Percentiles rank a stretch among this genome's conserved stretches.
Conservation (phyloP, 2,113 vertebrate species). For the Paratilapia polleni region DNA sequence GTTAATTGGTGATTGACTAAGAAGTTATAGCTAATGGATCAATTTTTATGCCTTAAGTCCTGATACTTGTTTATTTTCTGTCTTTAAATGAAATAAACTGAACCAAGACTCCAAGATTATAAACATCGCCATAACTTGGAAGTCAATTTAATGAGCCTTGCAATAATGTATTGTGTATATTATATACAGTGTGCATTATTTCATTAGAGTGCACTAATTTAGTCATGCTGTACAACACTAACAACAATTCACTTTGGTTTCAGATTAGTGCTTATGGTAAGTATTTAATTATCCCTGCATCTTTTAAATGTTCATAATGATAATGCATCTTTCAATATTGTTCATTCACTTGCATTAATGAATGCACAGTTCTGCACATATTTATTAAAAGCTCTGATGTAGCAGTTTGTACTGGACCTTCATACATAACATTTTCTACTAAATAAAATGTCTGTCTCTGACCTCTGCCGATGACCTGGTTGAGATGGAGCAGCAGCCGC, state of each 20-base stretch:
- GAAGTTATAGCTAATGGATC: not conserved
- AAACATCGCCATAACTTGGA: not conserved
- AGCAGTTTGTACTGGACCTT: not conserved
- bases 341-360: not conserved
- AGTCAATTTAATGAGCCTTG: not conserved
- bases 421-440: not conserved
- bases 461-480: slow-evolving; percentile 97
- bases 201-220: not conserved
- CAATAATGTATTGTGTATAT: not conserved
- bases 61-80: not conserved
- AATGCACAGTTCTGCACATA: not conserved
- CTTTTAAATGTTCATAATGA: not conserved
- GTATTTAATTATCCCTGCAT: not conserved
- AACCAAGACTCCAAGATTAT: not conserved
- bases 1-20: not conserved
- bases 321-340: not conserved
- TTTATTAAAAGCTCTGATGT: not conserved
- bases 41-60: not conserved
- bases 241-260: not conserved
- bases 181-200: not conserved
- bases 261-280: not conserved
- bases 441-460: slow-evolving; percentile 48
- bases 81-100: not conserved
- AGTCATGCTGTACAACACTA: not conserved
- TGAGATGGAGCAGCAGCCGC: slow-evolving; percentile 92